A percentile compares a stretch with the other conserved stretches of the same genome.
Conservation (phyloP, 1,140 invertebrate genomes). For the Papilio xuthus region DNA sequence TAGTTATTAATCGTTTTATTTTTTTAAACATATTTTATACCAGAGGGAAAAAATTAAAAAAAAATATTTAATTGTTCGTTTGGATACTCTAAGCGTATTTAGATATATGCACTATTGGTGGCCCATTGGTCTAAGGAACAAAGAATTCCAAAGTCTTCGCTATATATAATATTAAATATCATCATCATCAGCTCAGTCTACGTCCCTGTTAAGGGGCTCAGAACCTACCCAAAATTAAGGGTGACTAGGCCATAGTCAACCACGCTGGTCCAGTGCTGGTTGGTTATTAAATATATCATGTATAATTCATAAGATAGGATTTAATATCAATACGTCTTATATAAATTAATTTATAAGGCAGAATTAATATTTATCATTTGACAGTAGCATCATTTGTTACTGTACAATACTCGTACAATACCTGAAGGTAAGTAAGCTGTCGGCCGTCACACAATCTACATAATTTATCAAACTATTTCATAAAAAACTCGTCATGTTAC, state of each 20-base stretch:
- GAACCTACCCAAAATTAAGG: no score
- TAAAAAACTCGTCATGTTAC: background rate
- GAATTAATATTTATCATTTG: background rate
- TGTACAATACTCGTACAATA: background rate
- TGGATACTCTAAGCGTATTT: no score
- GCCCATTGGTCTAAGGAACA: no score
- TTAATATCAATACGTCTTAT: background rate
- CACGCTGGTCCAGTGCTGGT: no score
- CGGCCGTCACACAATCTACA: conserved; percentile 1
- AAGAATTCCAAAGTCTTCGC: no score
- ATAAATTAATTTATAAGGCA: background rate
- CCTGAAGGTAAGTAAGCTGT: background rate
- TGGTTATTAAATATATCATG: no score
- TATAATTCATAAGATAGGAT: background rate
- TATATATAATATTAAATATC: no score
- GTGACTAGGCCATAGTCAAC: no score
- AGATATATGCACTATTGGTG: no score
- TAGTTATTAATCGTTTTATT: background rate
- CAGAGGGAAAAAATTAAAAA: background rate
- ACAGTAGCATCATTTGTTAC: background rate
- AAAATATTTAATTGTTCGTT: no score
- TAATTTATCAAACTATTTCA: background rate
- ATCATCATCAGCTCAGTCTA: no score
- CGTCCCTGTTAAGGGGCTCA: no score
- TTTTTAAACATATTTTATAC: background rate